Base-by-base conservation (phyloP, 2,797 vertebrate species). In the Tenualosa thibaudeaui region DNA sequence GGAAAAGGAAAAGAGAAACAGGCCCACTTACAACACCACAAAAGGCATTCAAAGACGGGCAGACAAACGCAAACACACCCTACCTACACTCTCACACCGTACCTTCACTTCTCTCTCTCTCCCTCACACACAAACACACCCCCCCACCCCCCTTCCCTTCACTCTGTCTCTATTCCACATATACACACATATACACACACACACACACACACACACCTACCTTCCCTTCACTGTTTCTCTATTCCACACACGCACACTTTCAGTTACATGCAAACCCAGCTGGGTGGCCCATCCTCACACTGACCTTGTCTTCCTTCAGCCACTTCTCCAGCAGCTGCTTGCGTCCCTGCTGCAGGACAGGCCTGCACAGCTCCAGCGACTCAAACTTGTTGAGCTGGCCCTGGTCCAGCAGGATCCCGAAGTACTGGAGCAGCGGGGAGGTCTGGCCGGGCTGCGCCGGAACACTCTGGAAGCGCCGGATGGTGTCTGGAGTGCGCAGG, bases 361-460 rank as follows among this genome's bases (percentile, higher is more conserved):
- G 98, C 87, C 98, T 96, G 94, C 98, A 99, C 9, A 99, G 95
- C 91, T 99, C 98, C 91, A 99, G 94, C 0, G 98, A 99, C 90
- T 99, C 98, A 0, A 98, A 99, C 91, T 99, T 99, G 92, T 99
- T 99, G 83, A 99, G 96, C 87, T 99, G 98, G 86, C 98, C 98
- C 92, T 99, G 98, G 88, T 99, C 98, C 91, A 99, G 94, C 88
- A 99, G 95, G 90, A 99, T 99, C 85, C 98, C 98, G 75, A 99
- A 99, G 89, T 99, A 99, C 31, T 99, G 98, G 85, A 99, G 97
- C 81, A 99, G 92, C 26, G 98, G 98, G 49, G 98, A 99, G 3
- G 98, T 99, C 93, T 99, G 98, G 82, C 98, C 98, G 0, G 97
- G 97, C 89, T 99, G 98, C 51, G 98, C 98, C 22, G 98, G 98